Evolutionary conservation across 2,113 vertebrate genomes (phyloP).

Genomic region (Acanthochromis polyacanthus): DNA sequence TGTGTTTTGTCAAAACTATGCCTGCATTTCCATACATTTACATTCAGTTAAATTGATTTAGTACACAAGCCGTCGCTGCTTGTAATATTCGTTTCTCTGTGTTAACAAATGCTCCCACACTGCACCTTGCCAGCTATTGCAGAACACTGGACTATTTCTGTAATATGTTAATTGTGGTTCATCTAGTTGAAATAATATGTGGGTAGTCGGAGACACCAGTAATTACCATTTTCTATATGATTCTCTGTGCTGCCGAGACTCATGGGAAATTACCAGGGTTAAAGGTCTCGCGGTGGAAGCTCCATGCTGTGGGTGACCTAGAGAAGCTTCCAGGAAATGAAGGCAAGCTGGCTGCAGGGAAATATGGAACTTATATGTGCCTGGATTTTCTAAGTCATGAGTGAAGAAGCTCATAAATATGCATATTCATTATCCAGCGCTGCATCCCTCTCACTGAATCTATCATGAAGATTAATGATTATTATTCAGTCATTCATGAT

Average conservation of each 20-base stretch:
- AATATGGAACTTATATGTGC: slow-evolving; percentile 53
- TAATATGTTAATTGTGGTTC: slow-evolving; percentile 70
- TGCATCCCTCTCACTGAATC: slow-evolving; percentile 67
- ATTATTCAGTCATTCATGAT: slow-evolving; percentile 65
- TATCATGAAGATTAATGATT: slow-evolving; percentile 75
- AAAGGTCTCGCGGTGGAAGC: slow-evolving; percentile 62
- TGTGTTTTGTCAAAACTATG: not conserved
- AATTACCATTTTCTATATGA: slow-evolving; percentile 74
- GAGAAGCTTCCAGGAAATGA: slow-evolving; percentile 58
- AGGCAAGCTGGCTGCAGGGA: slow-evolving; percentile 48
- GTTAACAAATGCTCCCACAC: slow-evolving; percentile 26
- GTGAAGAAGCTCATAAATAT: slow-evolving; percentile 73
- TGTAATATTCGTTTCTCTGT: slow-evolving; percentile 17
- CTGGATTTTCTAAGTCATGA: slow-evolving; percentile 70
- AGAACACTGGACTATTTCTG: slow-evolving; percentile 44
- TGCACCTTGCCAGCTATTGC: slow-evolving; percentile 48
- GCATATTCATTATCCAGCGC: slow-evolving; percentile 70
- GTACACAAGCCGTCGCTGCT: not conserved
- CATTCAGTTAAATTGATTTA: slow-evolving; percentile 10
- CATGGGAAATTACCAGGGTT: slow-evolving; percentile 76
- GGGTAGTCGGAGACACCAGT: slow-evolving; percentile 62
- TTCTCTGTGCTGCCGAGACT: slow-evolving; percentile 33
- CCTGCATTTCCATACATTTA: slow-evolving; percentile 6
- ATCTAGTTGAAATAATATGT: slow-evolving; percentile 75
- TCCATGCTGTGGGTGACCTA: slow-evolving; percentile 64